Percentiles rank a stretch among this genome's conserved stretches.
Conservation (phyloP, 2,888 invertebrate species). For the Plebejus melissa region DNA sequence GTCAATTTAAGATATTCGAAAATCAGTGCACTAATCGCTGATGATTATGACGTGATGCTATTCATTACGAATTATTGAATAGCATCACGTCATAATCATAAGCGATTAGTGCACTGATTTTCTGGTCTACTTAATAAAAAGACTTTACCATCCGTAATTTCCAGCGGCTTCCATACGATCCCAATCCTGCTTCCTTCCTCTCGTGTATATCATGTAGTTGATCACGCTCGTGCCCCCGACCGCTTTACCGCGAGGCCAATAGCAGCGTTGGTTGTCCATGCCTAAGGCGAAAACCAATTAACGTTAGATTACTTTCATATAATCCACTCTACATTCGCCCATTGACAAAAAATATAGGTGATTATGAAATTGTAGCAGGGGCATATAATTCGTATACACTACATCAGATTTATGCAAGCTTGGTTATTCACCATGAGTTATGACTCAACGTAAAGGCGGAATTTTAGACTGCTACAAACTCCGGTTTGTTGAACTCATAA, state of each 20-base stretch:
- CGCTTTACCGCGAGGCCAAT: slow-evolving; percentile 73
- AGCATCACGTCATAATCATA: too few species aligned
- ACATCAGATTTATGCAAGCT: background rate
- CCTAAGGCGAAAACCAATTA: slow-evolving; percentile 45
- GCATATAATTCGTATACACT: too few species aligned
- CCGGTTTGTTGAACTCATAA: too few species aligned
- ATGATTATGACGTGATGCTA: too few species aligned
- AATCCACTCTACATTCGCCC: background rate
- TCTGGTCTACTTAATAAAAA: background rate
- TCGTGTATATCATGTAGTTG: slow-evolving; percentile 82
- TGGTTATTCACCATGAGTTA: background rate
- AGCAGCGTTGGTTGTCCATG: slow-evolving; percentile 61
- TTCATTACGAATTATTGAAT: too few species aligned
- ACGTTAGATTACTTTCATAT: background rate
- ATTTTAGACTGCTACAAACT: too few species aligned
- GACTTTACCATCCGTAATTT: slow-evolving; percentile 81
- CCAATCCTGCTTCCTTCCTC: slow-evolving; percentile 83
- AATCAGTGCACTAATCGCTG: too few species aligned
- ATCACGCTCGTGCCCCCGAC: slow-evolving; percentile 74
- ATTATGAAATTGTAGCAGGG: background rate
- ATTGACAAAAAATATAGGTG: background rate
- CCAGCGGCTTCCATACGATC: slow-evolving; percentile 82
- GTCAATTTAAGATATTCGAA: too few species aligned
- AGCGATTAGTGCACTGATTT: too few species aligned
- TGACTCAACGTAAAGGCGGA: background rate